Conservation (phyloP, 2,797 vertebrate genomes). For the Sebastes minor region DNA sequence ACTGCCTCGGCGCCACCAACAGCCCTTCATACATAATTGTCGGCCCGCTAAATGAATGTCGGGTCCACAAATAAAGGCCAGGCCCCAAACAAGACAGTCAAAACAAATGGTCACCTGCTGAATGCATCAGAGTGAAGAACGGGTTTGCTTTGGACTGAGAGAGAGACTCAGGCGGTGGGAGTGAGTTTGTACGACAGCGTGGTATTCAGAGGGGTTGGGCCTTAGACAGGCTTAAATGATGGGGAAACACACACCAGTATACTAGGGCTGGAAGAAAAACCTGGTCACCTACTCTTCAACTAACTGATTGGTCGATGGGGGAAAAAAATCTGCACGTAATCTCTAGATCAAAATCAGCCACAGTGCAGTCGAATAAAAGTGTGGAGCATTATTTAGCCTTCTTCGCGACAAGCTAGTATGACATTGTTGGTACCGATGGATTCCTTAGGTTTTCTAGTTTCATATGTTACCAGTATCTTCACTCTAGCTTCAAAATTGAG, state of each 20-base stretch:
- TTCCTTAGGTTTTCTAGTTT: no score
- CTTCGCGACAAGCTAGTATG: rapidly evolving
- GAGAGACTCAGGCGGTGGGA: background rate
- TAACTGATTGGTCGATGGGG: background rate
- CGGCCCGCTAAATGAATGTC: slow-evolving; percentile 30
- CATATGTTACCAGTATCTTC: no score
- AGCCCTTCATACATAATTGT: slow-evolving; percentile 20
- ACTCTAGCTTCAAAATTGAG: no score
- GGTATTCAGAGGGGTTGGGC: background rate
- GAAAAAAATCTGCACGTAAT: no score
- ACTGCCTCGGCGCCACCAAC: slow-evolving; percentile 13
- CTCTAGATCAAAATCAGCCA: no score
- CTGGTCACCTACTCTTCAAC: no score
- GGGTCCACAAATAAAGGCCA: slow-evolving; percentile 16
- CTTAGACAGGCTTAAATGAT: background rate
- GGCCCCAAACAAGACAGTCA: background rate
- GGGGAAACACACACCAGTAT: background rate
- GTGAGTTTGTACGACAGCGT: background rate
- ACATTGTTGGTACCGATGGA: rapidly evolving
- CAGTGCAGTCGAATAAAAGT: no score
- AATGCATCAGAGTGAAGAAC: background rate
- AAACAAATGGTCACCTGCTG: background rate
- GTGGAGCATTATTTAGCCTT: no score
- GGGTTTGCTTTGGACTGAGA: background rate
- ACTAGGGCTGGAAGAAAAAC: background rate